Conservation (phyloP, 2,888 invertebrate genomes). For the Acleris emargana region DNA sequence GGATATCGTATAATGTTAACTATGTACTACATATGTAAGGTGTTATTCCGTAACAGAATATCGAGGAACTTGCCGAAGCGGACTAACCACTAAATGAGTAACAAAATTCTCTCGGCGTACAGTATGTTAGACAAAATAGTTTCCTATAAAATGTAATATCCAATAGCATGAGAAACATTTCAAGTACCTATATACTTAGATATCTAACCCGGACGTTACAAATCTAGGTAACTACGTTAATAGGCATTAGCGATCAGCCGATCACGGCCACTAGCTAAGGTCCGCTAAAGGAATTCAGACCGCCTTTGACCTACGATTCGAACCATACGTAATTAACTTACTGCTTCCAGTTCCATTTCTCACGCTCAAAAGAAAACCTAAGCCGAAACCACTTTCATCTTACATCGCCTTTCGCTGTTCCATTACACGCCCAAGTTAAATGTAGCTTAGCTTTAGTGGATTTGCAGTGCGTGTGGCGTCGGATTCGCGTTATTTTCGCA, state of each 20-base stretch:
- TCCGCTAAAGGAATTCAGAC: slow-evolving; percentile 1
- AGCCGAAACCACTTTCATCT: slow-evolving; percentile 2
- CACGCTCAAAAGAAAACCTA: slow-evolving; percentile 10
- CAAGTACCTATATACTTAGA: background rate
- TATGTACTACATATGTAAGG: no score
- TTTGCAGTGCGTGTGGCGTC: slow-evolving; percentile 25
- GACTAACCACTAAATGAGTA: no score
- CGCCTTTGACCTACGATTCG: background rate
- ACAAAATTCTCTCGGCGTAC: no score
- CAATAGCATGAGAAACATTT: background rate
- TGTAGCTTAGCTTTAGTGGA: slow-evolving; percentile 30
- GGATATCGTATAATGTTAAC: no score
- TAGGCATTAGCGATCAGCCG: slow-evolving; percentile 2
- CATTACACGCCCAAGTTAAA: slow-evolving; percentile 30
- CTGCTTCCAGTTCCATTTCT: background rate
- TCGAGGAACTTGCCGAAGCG: no score
- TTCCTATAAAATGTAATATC: background rate
- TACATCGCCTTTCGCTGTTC: slow-evolving; percentile 12
- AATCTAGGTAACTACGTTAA: background rate
- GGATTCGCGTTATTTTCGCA: slow-evolving; percentile 52
- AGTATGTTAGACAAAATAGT: no score
- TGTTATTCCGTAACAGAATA: no score
- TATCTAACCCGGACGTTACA: background rate
- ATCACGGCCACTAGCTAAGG: slow-evolving; percentile 5
- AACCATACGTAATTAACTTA: background rate